Base-by-base conservation (phyloP, 2,113 vertebrate species). In the Anhinga rufa region DNA sequence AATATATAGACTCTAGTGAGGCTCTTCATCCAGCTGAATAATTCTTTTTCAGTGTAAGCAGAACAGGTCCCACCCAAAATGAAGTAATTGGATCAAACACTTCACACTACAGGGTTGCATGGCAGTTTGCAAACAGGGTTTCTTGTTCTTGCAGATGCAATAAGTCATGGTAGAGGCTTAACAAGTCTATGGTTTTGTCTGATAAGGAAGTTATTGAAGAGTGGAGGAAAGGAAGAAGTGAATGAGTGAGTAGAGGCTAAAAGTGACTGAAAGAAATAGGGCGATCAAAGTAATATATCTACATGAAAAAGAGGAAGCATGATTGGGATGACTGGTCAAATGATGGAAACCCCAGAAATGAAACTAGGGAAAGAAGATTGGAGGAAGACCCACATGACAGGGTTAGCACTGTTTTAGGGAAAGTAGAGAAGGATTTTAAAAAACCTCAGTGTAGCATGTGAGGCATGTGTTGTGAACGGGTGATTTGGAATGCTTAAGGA, bases 31-130 rank as follows among this genome's bases (percentile, higher is more conserved):
- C 44, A 26, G 46, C 48, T 22, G 3, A 46, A 24, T 6, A 2
- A 2, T n/a, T 86, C 34, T 44, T 76, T 71, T 24, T 18, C 72
- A 13, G 22, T 7, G 17, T 3, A 29, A 71, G 32, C 48, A 42
- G 57, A 32, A 21, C 24, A 51, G 38, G 25, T 34, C 14, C 19
- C 17, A 5, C 5, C 9, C 9, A 16, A 5, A 38, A 9, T 29
- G 31, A 64, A 60, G 38, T 14, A 25, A 5, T 9, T 21, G 54
- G 40, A 26, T 82, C 38, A 40, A 55, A 34, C 17, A 3, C 32
- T 31, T 38, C 42, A 13, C 4, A 2, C 11, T 17, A 4, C 0
- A 11, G 26, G 22, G 11, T 31, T 34, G 5, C 9, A 0, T 6
- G 49, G 44, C 34, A 25, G 10, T 38, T 49, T 69, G 17, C 51